A percentile compares a stretch with the other conserved stretches of the same genome.
phyloP scores from a whole-genome alignment of 2,113 vertebrate genomes.

The Haemorhous mexicanus region DNA sequence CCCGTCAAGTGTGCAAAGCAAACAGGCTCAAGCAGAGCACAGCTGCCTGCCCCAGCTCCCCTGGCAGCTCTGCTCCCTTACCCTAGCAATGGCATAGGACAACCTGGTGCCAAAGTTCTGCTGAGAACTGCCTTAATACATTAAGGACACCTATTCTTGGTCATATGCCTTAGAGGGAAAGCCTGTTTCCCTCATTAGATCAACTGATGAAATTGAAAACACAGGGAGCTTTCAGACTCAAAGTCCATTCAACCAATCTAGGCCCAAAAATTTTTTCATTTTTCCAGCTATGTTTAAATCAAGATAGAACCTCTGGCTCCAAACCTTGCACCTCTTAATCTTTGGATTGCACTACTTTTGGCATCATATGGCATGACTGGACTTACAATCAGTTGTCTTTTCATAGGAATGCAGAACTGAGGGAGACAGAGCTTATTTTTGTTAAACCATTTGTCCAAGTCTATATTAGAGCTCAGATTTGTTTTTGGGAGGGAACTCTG shows the following conservation, averaged over 20 bases:
- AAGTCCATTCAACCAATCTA: not conserved
- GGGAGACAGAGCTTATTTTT: not conserved
- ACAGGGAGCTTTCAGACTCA: not conserved
- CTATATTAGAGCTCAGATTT: not conserved
- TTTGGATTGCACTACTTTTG: not conserved
- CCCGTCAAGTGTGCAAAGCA: not conserved
- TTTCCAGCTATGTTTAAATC: not conserved
- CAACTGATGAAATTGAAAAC: not conserved
- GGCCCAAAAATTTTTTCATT: not conserved
- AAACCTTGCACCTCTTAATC: not conserved
- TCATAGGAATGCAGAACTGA: not conserved
- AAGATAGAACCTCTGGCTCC: not conserved
- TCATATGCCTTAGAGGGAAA: not conserved
- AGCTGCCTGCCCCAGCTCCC: not conserved
- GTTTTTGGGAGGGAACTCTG: not conserved
- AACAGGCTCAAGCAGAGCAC: not conserved
- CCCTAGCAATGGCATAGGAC: not conserved
- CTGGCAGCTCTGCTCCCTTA: not conserved
- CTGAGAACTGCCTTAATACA: not conserved
- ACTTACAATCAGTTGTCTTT: not conserved
- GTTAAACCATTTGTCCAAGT: not conserved
- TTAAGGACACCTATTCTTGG: not conserved
- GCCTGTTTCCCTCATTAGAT: not conserved
- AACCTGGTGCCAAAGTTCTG: not conserved
- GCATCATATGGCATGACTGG: rapidly evolving